phyloP scores from a whole-genome alignment of 2,797 vertebrate species.

The Alauda arvensis region DNA sequence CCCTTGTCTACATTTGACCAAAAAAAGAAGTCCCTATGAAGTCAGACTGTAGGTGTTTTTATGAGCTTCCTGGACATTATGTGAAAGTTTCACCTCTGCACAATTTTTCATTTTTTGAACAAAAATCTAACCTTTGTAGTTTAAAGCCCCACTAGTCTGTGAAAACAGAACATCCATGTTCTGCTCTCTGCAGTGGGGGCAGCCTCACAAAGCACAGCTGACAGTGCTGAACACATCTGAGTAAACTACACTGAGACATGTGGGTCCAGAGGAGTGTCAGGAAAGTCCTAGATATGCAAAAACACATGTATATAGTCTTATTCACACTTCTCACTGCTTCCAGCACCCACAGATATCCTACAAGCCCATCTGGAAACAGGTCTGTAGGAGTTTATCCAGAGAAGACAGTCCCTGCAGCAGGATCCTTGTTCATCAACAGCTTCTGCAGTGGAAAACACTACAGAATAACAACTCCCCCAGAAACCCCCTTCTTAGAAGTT shows the following conservation, averaged over 20 bases:
- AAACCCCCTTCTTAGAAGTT: neutral
- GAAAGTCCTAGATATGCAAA: neutral
- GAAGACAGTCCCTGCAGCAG: neutral
- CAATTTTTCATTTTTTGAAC: constrained; percentile 34
- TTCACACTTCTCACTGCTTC: neutral
- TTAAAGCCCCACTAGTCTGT: neutral
- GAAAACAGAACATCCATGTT: neutral
- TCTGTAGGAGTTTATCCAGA: constrained; percentile 2
- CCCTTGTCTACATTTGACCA: neutral
- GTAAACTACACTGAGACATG: neutral
- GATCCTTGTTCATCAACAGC: neutral
- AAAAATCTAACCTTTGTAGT: neutral
- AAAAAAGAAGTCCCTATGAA: constrained; percentile 7
- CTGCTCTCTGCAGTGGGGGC: neutral
- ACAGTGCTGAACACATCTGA: neutral
- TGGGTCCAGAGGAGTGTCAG: neutral
- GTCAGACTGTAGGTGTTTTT: constrained; percentile 26
- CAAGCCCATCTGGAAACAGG: constrained; percentile 20
- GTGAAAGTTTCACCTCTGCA: neutral
- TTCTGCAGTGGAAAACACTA: neutral
- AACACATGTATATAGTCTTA: neutral
- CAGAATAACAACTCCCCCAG: neutral
- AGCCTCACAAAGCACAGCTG: neutral
- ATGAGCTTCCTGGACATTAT: constrained; percentile 9
- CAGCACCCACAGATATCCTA: neutral